Conservation (phyloP, 2,113 vertebrate species). For the Ptilorrhoa leucosticta region DNA sequence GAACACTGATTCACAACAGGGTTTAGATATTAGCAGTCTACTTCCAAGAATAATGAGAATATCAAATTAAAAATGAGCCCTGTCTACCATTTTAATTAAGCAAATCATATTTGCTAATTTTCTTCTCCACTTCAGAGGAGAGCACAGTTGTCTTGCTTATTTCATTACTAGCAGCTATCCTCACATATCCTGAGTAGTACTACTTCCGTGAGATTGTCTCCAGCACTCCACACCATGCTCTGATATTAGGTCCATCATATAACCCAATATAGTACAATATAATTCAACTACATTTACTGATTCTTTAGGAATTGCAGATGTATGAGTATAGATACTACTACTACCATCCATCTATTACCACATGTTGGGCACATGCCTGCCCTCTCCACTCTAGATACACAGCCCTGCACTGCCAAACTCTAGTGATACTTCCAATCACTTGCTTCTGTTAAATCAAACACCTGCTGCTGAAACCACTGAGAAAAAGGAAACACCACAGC, state of each 20-base stretch:
- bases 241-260: neutral
- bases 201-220: neutral
- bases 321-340: no score
- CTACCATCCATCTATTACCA: neutral
- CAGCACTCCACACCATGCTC: neutral
- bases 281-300: neutral
- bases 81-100: neutral
- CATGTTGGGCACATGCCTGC: rapidly evolving
- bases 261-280: neutral
- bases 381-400: neutral
- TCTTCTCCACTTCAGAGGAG: neutral
- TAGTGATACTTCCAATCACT: neutral
- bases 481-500: neutral
- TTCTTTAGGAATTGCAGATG: neutral
- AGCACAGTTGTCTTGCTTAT: neutral
- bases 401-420: neutral
- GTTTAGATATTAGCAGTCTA: neutral
- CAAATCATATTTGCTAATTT: neutral
- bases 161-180: neutral
- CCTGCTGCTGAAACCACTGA: neutral
- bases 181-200: neutral
- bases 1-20: neutral
- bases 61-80: neutral
- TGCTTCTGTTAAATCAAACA: neutral
- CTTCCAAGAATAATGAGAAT: neutral